Percentiles rank a stretch among this genome's conserved stretches.
Conservation (phyloP, 2,888 invertebrate genomes). For the Kryphioiulus occultus region DNA sequence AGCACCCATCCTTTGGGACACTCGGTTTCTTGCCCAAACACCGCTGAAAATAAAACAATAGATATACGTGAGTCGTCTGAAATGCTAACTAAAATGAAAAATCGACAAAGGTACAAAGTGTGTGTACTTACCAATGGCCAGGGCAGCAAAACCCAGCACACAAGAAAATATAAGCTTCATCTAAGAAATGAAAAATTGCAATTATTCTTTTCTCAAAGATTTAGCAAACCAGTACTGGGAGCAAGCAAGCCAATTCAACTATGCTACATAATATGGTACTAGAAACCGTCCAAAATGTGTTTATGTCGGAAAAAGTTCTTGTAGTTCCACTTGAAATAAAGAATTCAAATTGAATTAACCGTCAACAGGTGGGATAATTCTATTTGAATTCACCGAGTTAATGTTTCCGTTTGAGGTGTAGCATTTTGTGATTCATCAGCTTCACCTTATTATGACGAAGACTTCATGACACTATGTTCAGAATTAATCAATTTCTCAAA, state of each 20-base stretch:
- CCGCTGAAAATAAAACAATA: background rate
- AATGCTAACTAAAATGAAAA: background rate
- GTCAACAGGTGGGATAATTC: background rate
- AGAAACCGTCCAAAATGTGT: too few relatives aligned
- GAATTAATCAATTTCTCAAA: background rate
- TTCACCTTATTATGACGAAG: background rate
- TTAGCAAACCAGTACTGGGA: too few relatives aligned
- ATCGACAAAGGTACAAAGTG: too few relatives aligned
- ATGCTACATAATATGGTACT: too few relatives aligned
- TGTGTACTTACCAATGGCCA: background rate
- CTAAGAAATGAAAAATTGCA: background rate
- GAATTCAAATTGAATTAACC: too few relatives aligned
- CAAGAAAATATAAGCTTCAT: background rate
- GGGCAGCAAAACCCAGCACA: background rate
- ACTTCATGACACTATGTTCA: background rate
- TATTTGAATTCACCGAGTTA: background rate
- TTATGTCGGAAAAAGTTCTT: too few relatives aligned
- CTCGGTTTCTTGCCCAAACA: constrained; percentile 52
- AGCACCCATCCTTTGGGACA: constrained; percentile 91
- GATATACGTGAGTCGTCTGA: background rate
- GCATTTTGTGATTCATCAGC: background rate
- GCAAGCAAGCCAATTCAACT: too few relatives aligned
- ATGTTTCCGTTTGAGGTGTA: background rate
- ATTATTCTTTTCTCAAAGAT: too few relatives aligned
- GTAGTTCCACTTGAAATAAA: too few relatives aligned